Evolutionary conservation across 2,888 invertebrate species (phyloP).

Genomic region (Lycophotia porphyrea): DNA sequence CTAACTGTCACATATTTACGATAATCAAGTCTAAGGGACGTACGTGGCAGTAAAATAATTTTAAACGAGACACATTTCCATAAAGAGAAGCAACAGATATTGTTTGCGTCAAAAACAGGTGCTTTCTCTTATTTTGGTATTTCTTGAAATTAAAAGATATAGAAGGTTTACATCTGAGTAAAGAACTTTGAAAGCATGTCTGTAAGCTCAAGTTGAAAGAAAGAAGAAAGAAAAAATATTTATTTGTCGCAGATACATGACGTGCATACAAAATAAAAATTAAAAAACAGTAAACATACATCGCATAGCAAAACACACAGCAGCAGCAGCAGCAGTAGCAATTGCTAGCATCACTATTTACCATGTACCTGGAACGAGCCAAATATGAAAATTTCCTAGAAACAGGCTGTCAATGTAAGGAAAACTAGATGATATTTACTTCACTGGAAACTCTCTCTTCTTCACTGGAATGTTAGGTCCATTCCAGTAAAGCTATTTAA

Average conservation of each 20-base stretch:
- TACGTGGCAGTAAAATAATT: slow-evolving; percentile 55
- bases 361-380: neutral
- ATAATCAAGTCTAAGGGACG: slow-evolving; percentile 46
- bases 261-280: too few species aligned
- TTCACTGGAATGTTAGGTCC: too few species aligned
- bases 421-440: neutral
- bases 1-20: slow-evolving; percentile 56
- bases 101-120: slow-evolving; percentile 65
- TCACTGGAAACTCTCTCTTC: too few species aligned
- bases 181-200: neutral
- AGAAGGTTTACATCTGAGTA: slow-evolving; percentile 34
- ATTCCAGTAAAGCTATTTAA: neutral
- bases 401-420: neutral
- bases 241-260: too few species aligned
- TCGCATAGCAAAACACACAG: too few species aligned
- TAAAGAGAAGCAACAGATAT: slow-evolving; percentile 63
- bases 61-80: slow-evolving; percentile 57
- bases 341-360: neutral
- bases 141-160: neutral
- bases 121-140: slow-evolving; percentile 38
- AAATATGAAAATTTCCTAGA: neutral
- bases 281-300: too few species aligned
- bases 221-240: too few species aligned
- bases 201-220: neutral
- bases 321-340: too few species aligned